These are phyloP conservation scores for Cynodonichthys magdalenae DNA, from an alignment of 2,797 vertebrate genomes.

Conservation along the genomic window DNA sequence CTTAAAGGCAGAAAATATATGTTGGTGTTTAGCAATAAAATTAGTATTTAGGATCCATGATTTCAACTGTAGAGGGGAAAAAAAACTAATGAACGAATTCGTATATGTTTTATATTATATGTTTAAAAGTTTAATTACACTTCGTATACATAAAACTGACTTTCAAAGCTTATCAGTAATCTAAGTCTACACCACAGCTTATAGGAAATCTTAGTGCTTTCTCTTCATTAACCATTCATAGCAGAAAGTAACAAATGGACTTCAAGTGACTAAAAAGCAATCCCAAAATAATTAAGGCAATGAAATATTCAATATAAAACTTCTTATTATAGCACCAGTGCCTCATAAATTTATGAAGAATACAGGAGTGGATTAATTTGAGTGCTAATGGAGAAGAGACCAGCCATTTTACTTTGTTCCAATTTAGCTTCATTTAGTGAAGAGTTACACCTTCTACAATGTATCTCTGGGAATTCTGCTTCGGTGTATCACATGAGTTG, in stretches of 20 bases:
- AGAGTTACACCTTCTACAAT: slow-evolving; percentile 47
- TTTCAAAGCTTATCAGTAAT: slow-evolving; percentile 24
- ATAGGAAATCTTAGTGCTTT: slow-evolving; percentile 38
- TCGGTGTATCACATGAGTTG: slow-evolving; percentile 28
- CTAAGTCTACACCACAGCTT: slow-evolving; percentile 19
- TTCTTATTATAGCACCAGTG: slow-evolving; percentile 73
- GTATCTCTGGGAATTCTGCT: slow-evolving; percentile 44
- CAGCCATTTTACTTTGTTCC: slow-evolving; percentile 48
- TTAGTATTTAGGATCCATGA: slow-evolving; percentile 1
- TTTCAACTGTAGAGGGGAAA: background rate
- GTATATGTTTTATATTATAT: background rate
- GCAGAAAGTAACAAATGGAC: slow-evolving; percentile 64
- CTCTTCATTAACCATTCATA: slow-evolving; percentile 62
- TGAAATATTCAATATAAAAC: slow-evolving; percentile 79
- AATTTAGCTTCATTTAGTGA: slow-evolving; percentile 58
- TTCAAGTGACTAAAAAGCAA: slow-evolving; percentile 52
- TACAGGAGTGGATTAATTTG: slow-evolving; percentile 68
- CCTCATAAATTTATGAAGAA: slow-evolving; percentile 72
- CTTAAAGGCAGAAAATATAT: slow-evolving; percentile 30
- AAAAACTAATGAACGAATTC: background rate
- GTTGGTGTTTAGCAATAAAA: slow-evolving; percentile 4
- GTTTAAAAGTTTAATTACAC: background rate
- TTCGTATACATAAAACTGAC: slow-evolving; percentile 16
- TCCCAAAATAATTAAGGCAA: slow-evolving; percentile 76
- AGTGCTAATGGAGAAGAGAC: slow-evolving; percentile 63